Base-by-base conservation (phyloP, 2,888 invertebrate species). In the Chironomus tentans region DNA sequence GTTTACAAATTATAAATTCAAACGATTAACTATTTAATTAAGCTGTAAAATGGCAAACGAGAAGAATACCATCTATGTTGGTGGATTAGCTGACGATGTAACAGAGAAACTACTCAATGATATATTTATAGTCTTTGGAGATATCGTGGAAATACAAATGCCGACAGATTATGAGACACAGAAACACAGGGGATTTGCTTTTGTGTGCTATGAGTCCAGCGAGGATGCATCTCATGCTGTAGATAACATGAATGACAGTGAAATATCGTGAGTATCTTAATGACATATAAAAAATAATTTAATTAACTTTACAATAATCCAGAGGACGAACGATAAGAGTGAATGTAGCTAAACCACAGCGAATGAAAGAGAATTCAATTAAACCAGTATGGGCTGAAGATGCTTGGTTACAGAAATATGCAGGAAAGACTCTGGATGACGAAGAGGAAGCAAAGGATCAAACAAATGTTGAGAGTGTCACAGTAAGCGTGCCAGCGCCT, bases 141-240 rank as follows among this genome's bases (percentile, higher is more conserved):
- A 99, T 83, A 91, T 99, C 77, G 91, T 95, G n/a, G 98, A 98
- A 83, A 93, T 99, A 68, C 97, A 98, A 85, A 95, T 97, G 83
- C 99, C 99, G 10, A 86, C 98, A 72, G 98, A 99, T 86, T 99
- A 98, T 86, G 97, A 98, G 84, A 91, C 92, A 76, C 97, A 98
- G 82, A 97, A 96, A 81, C 98, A 98, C 82, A 87, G 98, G 81
- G 69, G 98, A n/a, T 99, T 98, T 85, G 97, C 98, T 0, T 99
- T 99, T 83, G 92, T 99, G 78, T 99, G 99, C 85, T 99, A 96
- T 85, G 99, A 99, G 85, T 88, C 90, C 79, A 92, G 95, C 7
- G 98, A 98, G 85, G 99, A 99, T 88, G 98, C 98, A n/a, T 92
- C 95, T 10, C 94, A 97, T 47, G 98, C 98, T 69, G 98, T 99